Evolutionary conservation across 2,113 vertebrate species (phyloP).

Genomic region (Conger conger): DNA sequence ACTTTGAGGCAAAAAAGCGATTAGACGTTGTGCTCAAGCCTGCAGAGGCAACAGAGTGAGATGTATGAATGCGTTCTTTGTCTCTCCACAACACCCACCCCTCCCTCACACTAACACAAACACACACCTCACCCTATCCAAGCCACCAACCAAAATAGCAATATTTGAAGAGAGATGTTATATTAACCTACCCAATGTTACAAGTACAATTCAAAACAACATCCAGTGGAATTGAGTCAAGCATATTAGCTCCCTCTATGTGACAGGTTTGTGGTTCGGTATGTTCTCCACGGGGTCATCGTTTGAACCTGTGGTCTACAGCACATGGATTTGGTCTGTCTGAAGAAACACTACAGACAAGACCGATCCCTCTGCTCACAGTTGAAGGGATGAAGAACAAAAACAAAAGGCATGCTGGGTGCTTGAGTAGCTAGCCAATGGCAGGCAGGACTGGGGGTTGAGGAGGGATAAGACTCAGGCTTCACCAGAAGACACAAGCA

Average conservation of each 20-base stretch:
- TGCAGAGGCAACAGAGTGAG: neutral
- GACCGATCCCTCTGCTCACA: neutral
- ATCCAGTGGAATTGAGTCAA: neutral
- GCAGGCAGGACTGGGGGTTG: neutral
- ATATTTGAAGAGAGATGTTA: neutral
- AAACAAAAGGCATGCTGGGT: neutral
- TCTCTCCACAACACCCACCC: neutral
- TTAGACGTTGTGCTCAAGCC: neutral
- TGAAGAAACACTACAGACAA: neutral
- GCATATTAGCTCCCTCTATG: neutral
- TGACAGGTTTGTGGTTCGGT: neutral
- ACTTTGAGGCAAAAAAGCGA: constrained; percentile 4
- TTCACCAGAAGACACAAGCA: constrained; percentile 36
- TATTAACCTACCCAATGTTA: neutral
- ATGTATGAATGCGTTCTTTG: neutral
- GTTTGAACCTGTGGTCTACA: neutral
- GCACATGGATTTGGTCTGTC: neutral
- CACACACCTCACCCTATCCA: neutral
- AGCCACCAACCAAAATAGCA: neutral
- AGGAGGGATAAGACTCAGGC: constrained; percentile 52
- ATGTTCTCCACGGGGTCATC: no score
- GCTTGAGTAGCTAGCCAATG: neutral
- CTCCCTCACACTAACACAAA: neutral
- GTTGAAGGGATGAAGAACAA: neutral
- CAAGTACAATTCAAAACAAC: neutral